These are phyloP conservation scores for Tragopan temminckii DNA, from an alignment of 2,797 vertebrate genomes.

Conservation along the genomic window DNA sequence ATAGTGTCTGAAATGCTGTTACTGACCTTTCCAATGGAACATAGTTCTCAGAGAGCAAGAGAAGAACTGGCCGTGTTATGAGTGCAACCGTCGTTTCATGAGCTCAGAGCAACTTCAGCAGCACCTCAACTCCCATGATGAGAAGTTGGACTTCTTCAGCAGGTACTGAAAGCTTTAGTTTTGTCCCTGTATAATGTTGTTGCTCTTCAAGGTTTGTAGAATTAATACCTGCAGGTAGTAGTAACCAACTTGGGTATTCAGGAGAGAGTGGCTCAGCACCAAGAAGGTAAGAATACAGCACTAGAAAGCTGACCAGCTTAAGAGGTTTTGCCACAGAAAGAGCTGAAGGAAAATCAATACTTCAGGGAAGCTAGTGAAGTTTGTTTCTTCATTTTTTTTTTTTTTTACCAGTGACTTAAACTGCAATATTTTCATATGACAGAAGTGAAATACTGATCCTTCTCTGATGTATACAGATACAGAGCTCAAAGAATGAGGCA, in stretches of 20 bases:
- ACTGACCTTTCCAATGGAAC: conserved; percentile 29
- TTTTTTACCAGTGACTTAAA: background rate
- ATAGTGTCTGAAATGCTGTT: background rate
- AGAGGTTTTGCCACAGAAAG: background rate
- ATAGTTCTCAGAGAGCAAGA: conserved; percentile 95
- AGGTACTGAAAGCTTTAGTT: conserved; percentile 82
- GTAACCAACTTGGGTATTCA: background rate
- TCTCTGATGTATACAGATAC: background rate
- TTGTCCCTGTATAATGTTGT: accelerated
- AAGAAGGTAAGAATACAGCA: background rate
- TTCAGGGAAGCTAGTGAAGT: background rate
- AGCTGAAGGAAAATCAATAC: background rate
- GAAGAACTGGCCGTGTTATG: conserved; percentile 98
- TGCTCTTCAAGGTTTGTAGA: background rate
- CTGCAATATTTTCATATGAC: background rate
- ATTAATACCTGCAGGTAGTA: background rate
- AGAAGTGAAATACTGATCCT: background rate
- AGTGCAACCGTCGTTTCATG: conserved; percentile 95
- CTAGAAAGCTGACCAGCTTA: background rate
- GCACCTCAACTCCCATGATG: conserved; percentile 97
- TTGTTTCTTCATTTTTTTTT: background rate
- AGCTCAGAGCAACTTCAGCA: conserved; percentile 98
- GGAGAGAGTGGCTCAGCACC: background rate
- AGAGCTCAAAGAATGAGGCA: background rate
- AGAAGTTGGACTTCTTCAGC: conserved; percentile 92